Evolutionary conservation across 64 coral and sea anemone species (phyloP), one percentile per base, ranked within the genome.

Genomic region (Montipora cactus): DNA sequence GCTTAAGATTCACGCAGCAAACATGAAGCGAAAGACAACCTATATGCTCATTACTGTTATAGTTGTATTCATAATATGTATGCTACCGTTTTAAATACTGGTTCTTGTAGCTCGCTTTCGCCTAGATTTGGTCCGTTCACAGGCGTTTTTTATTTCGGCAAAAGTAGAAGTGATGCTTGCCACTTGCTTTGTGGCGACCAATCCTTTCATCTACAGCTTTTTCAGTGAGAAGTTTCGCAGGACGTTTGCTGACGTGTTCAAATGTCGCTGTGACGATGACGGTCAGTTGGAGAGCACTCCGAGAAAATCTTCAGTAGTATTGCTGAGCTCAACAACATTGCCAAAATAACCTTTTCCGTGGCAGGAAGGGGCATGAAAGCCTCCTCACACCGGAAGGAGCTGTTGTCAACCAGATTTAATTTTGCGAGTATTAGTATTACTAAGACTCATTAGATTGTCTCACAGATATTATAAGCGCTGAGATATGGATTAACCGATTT

Each of bases 191-290:
- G 81, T 89, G 74, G 92, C 92, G 4, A 94, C 89, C 58, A 97
- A 97, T 78, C 95, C 95, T 18, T 90, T 97, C 58, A 88, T 97
- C 47, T 97, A 97, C 89, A 97, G 94, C 64, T 97, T 97, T 45
- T 97, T 97, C 78, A 97, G 95, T 78, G 74, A 93, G 15, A 97
- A 97, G 49, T 97, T 97, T 87, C 85, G 90, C 44, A 87, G 78
- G 20, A 92, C 95, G 74, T 97, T 94, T 87, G 83, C 49, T 14
- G 90, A 91, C 49, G 92, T 94, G 9, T 97, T 97, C 47, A 88
- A 64, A 7, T 94, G 95, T 81, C 53, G 75, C 7, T 94, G 84
- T 44, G 90, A 78, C 48, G 87, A 16, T 37, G 70, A 53, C 72
- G 19, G 61, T 25, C 81, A 84, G 67, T 44, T 11, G 44, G 59